Conservation (phyloP, 2,113 vertebrate genomes). For the Thamnophis sirtalis region DNA sequence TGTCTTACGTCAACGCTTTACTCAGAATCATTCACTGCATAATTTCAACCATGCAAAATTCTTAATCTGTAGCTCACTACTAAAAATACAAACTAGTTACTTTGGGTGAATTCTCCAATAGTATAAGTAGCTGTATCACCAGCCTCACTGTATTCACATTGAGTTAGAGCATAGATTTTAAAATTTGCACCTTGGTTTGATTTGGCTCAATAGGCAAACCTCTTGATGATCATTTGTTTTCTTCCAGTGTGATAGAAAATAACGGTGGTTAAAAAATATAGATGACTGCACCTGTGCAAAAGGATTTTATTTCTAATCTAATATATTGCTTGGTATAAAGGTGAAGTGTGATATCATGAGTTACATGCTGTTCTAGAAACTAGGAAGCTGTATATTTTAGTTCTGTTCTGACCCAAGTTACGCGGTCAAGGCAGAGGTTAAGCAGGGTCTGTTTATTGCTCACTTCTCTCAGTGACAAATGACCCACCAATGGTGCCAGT, state of each 20-base stretch:
- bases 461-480: not conserved
- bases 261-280: not conserved
- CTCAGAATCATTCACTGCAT: conserved; percentile 63
- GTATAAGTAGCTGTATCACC: not conserved
- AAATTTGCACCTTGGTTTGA: conserved; percentile 11
- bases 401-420: not conserved
- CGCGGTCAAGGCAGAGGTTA: not conserved
- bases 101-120: conserved; percentile 20
- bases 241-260: not conserved
- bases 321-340: not conserved
- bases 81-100: conserved; percentile 40
- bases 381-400: not conserved
- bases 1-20: conserved; percentile 58
- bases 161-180: not conserved
- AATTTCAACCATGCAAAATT: conserved; percentile 59
- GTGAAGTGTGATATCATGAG: not conserved
- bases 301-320: not conserved
- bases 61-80: conserved; percentile 52
- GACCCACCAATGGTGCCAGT: not conserved
- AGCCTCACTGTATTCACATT: not conserved
- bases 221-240: conserved; percentile 17
- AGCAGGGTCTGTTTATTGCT: not conserved
- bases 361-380: not conserved
- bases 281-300: not conserved
- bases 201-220: conserved; percentile 8